phyloP scores from a whole-genome alignment of 2,888 invertebrate species.

The Torymus texanus region DNA sequence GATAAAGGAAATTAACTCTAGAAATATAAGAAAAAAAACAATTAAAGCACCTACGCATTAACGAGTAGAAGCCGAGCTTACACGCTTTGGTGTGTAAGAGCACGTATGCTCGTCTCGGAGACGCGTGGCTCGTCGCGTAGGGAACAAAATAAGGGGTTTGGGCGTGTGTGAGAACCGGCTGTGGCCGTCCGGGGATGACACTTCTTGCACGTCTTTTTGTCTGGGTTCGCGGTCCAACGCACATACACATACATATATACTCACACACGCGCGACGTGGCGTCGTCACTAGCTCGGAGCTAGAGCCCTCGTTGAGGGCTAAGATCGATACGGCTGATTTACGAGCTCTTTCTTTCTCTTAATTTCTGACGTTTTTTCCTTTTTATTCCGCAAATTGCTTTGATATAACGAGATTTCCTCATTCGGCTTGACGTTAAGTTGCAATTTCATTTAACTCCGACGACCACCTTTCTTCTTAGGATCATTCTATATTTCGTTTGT shows the following conservation, averaged over 20 bases:
- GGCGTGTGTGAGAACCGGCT: conserved; percentile 2
- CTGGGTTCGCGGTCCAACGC: conserved; percentile 1
- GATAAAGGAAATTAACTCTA: no score
- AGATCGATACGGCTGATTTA: conserved; percentile 50
- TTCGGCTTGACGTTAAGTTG: conserved; percentile 15
- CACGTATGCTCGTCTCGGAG: conserved; percentile 14
- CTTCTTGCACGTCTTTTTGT: conserved; percentile 34
- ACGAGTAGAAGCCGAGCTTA: neutral
- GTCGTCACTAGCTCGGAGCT: neutral
- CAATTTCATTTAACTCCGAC: conserved; percentile 28
- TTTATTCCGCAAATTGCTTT: conserved; percentile 43
- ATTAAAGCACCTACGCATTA: neutral
- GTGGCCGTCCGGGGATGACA: conserved; percentile 37
- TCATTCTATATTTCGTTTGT: neutral
- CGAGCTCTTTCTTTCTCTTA: conserved; percentile 40
- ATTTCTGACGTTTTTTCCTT: conserved; percentile 36
- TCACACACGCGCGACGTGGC: no score
- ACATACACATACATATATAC: neutral
- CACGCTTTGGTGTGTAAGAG: neutral
- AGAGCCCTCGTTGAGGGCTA: conserved; percentile 9
- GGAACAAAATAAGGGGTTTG: conserved; percentile 31
- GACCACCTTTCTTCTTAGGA: conserved; percentile 1
- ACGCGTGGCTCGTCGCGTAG: neutral
- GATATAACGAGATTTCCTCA: conserved; percentile 43
- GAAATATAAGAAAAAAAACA: neutral